Evolutionary conservation across 2,113 vertebrate genomes (phyloP), one percentile per base, ranked within the genome.

Genomic region (Aspidoscelis tigris): DNA sequence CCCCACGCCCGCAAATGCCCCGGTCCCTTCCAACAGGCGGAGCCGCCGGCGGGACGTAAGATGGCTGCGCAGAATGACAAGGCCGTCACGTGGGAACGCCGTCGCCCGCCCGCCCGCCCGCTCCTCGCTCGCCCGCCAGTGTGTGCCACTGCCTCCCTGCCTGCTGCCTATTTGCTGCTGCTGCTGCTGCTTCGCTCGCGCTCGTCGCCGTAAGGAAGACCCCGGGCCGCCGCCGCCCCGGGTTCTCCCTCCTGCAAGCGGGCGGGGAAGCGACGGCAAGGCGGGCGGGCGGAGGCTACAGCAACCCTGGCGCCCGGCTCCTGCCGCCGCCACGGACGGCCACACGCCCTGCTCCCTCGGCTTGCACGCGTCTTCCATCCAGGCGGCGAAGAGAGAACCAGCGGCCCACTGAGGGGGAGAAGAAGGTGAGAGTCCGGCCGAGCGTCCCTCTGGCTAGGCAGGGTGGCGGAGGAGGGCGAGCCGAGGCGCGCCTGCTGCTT

Each of bases 41-140:
- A 14, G 80, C 71, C 41, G 21, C 81, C 41, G 21, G 41, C 14
- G 4, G 70, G 81, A 82, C 71, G 58, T 12, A 65, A 82, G 26
- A 74, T 65, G 81, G 71, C 81, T 33, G 81, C 81, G 81, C 24
- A 47, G 41, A 18, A 66, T 82, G 81, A 82, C 81, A 75, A 65
- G 58, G 71, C 58, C 71, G 81, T 82, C 81, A 82, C 81, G 81
- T 82, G 81, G 39, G 71, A 7, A 43, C 11, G 81, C 41, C 80
- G 39, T 73, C 80, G 50, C 24, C 33, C n/a, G 11, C 26, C 33
- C n/a, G 11, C 26, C 65, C 43, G 14, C 44, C 4, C 14, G 33
- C 26, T 9, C 14, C 71, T 73, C 2, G 76, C 33, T 26, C 12
- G 24, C 21, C 71, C 41, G 68, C 33, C 33, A 33, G 33, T 33